phyloP scores from a whole-genome alignment of 2,888 invertebrate species.

The Polietes domitor region DNA sequence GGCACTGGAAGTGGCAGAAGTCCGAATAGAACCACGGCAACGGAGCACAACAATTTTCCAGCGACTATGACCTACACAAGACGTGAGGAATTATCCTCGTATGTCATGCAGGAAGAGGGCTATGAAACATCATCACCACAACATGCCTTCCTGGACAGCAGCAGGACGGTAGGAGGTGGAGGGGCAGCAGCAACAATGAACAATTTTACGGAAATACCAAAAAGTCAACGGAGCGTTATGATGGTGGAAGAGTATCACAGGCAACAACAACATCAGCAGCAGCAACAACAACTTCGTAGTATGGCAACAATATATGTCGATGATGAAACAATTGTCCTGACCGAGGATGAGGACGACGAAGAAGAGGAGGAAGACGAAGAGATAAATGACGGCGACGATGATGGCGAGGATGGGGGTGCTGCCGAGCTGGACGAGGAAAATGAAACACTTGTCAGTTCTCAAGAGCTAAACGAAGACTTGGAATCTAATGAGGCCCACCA shows the following conservation, averaged over 20 bases:
- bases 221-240: slow-evolving; percentile 73
- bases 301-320: slow-evolving; percentile 72
- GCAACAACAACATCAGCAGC: slow-evolving; percentile 48
- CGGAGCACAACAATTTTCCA: slow-evolving; percentile 47
- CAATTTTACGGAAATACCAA: slow-evolving; percentile 75
- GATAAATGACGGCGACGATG: slow-evolving; percentile 71
- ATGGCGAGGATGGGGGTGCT: slow-evolving; percentile 72
- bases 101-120: slow-evolving; percentile 36
- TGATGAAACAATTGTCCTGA: slow-evolving; percentile 80
- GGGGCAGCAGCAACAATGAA: slow-evolving; percentile 61
- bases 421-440: slow-evolving; percentile 67
- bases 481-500: slow-evolving; percentile 59
- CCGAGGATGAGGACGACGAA: slow-evolving; percentile 78
- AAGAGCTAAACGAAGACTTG: slow-evolving; percentile 76
- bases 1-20: not conserved
- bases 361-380: slow-evolving; percentile 71
- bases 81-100: slow-evolving; percentile 52
- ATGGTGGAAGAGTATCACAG: slow-evolving; percentile 56
- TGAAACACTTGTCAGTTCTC: slow-evolving; percentile 78
- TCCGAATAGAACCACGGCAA: slow-evolving; percentile 39
- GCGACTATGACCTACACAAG: slow-evolving; percentile 64
- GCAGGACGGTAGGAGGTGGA: not conserved
- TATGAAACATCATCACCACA: slow-evolving; percentile 14
- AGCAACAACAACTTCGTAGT: slow-evolving; percentile 60
- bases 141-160: slow-evolving; percentile 27